Percentiles rank a stretch among this genome's conserved stretches.
phyloP scores from a whole-genome alignment of 2,888 invertebrate genomes.

The Agrotis ipsilon region DNA sequence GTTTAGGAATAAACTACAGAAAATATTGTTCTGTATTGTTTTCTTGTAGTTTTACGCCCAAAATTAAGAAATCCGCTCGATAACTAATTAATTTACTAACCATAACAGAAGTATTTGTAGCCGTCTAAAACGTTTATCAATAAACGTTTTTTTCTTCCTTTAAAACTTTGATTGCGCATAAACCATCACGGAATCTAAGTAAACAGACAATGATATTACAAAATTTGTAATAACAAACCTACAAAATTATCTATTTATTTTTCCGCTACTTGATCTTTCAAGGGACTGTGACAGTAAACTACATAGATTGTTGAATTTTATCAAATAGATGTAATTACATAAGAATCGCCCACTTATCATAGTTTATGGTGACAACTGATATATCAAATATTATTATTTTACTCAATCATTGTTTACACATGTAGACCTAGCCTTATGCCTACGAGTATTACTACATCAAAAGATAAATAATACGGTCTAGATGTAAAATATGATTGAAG shows the following conservation, averaged over 20 bases:
- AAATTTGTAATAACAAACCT: constrained; percentile 1
- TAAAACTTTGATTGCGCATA: neutral
- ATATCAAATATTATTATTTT: constrained; percentile 25
- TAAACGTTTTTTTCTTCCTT: neutral
- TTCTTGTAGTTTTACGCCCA: neutral
- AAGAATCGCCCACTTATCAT: constrained; percentile 25
- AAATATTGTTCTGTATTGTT: no score
- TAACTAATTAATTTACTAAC: no score
- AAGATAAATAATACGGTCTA: neutral
- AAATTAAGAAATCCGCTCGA: no score
- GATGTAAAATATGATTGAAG: constrained; percentile 14
- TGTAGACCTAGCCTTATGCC: constrained; percentile 37
- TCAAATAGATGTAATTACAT: constrained; percentile 26
- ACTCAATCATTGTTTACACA: constrained; percentile 36
- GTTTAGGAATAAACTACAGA: neutral
- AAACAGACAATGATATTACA: neutral
- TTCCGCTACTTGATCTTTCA: constrained; percentile 25
- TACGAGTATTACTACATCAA: constrained; percentile 12
- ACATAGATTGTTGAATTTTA: constrained; percentile 17
- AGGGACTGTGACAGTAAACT: constrained; percentile 27
- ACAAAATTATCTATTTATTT: constrained; percentile 25
- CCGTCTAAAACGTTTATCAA: no score
- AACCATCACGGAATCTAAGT: neutral
- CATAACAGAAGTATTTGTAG: neutral
- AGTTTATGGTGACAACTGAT: constrained; percentile 19